These are phyloP conservation scores for Drosophila aff. DNA, from an alignment of 1,140 invertebrate genomes.

Conservation along the genomic window DNA sequence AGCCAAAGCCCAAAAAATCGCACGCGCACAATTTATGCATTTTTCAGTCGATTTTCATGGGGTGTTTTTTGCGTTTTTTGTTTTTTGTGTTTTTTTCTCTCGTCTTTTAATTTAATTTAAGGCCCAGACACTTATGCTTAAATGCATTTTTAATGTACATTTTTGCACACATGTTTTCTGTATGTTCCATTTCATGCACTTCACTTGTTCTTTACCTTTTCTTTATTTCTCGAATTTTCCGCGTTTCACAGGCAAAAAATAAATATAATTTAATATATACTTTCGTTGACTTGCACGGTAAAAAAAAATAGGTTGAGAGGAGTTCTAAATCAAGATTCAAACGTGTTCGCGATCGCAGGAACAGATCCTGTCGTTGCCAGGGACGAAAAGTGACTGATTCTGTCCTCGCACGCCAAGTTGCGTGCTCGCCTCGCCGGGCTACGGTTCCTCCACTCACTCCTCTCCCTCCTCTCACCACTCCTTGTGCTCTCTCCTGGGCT, in stretches of 20 bases:
- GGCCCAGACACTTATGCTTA: conserved; percentile 37
- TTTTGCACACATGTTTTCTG: conserved; percentile 7
- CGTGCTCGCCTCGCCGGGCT: conserved; percentile 40
- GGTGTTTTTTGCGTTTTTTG: conserved; percentile 50
- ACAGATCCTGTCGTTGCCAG: background rate
- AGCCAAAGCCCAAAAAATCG: conserved; percentile 37
- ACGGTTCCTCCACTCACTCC: background rate
- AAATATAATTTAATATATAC: background rate
- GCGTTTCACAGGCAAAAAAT: conserved; percentile 25
- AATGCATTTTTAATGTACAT: conserved; percentile 54
- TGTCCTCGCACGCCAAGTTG: conserved; percentile 49
- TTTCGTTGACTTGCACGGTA: conserved; percentile 7
- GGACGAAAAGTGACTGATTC: conserved; percentile 72
- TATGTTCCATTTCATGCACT: conserved; percentile 26
- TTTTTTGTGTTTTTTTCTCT: background rate
- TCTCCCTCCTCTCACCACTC: background rate
- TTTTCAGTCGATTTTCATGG: conserved; percentile 53
- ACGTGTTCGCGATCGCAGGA: conserved; percentile 20
- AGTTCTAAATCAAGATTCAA: conserved; percentile 3
- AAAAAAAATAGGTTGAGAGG: background rate
- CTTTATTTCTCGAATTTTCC: background rate
- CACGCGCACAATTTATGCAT: conserved; percentile 70
- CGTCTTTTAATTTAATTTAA: conserved; percentile 42
- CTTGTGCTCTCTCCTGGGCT: background rate
- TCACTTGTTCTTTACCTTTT: conserved; percentile 45